These are phyloP conservation scores for Incurvaria masculella DNA, from an alignment of 2,888 invertebrate species.

Conservation along the genomic window DNA sequence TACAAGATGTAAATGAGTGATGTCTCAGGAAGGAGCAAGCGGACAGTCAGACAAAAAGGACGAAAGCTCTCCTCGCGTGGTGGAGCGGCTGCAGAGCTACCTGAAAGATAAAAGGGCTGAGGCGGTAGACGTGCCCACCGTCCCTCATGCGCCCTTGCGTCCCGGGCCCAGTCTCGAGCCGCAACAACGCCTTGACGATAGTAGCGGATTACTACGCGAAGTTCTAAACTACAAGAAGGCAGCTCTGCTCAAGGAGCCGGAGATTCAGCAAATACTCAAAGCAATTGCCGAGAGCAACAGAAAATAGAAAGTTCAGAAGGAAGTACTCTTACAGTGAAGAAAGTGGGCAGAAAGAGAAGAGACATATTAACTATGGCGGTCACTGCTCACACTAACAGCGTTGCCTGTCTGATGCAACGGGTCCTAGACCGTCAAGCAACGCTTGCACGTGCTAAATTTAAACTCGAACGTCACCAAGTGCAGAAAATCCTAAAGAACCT, in stretches of 20 bases:
- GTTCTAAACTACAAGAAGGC: conserved; percentile 48
- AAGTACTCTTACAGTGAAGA: no score
- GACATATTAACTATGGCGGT: conserved; percentile 47
- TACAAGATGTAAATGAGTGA: conserved; percentile 21
- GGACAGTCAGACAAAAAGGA: conserved; percentile 39
- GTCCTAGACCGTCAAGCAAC: conserved; percentile 40
- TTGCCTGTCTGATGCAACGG: conserved; percentile 44
- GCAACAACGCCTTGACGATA: conserved; percentile 27
- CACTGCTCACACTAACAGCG: conserved; percentile 34
- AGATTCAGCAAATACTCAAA: conserved; percentile 42
- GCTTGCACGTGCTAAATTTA: conserved; percentile 36
- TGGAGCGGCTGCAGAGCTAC: conserved; percentile 47
- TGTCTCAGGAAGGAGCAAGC: conserved; percentile 53
- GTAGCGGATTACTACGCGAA: conserved; percentile 41
- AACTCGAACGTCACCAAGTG: conserved; percentile 42
- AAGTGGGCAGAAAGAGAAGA: no score
- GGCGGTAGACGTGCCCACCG: conserved; percentile 23
- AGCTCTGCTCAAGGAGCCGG: conserved; percentile 44
- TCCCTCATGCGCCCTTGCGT: conserved; percentile 8
- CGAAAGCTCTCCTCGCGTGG: conserved; percentile 46
- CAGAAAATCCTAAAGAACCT: conserved; percentile 39
- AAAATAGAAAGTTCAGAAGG: conserved; percentile 11
- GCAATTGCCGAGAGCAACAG: conserved; percentile 28
- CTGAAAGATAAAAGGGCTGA: conserved; percentile 48
- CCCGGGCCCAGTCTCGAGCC: conserved; percentile 9